Base-by-base conservation (phyloP, 2,113 vertebrate genomes). In the Prietella phreatophila region DNA sequence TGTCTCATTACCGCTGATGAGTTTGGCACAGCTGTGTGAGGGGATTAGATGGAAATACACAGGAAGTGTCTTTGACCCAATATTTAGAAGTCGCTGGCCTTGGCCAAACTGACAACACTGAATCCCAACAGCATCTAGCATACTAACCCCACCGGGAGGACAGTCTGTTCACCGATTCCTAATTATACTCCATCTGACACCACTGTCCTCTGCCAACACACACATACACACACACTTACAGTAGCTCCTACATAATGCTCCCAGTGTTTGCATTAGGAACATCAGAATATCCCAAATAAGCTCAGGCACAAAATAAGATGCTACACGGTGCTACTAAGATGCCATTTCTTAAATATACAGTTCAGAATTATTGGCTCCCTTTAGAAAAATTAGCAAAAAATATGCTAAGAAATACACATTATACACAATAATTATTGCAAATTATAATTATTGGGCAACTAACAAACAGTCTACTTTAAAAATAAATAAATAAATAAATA, bases 111-210 rank as follows among this genome's bases (percentile, higher is more conserved):
- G 89, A 91, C 88, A 88, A 86, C 82, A 85, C 88, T 25, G 85
- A 96, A 95, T 96, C 96, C 96, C 95, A 96, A 95, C 94, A 96
- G 95, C 96, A 96, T 96, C 95, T 95, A 96, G 96, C 95, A 96
- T 93, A 94, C 95, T 94, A 94, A 96, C 96, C 96, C 96, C 91
- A 95, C 95, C 95, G 96, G 94, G 96, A 95, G 95, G 95, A 95
- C 97, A 96, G 96, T 95, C 96, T 97, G 97, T 97, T 96, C 96
- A 95, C 95, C 92, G 94, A 96, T 95, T 95, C 96, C 96, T 97
- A 97, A 97, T 97, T 96, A 97, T 94, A 96, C 96, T 96, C 96
- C 96, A 97, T 96, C 96, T 96, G 96, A 96, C 96, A 94, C 95
- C 94, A 94, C 58, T 60, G 79, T 93, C 42, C 94, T 84, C 87